phyloP scores from a whole-genome alignment of 2,113 vertebrate genomes.

The Xyliphius kryptos region DNA sequence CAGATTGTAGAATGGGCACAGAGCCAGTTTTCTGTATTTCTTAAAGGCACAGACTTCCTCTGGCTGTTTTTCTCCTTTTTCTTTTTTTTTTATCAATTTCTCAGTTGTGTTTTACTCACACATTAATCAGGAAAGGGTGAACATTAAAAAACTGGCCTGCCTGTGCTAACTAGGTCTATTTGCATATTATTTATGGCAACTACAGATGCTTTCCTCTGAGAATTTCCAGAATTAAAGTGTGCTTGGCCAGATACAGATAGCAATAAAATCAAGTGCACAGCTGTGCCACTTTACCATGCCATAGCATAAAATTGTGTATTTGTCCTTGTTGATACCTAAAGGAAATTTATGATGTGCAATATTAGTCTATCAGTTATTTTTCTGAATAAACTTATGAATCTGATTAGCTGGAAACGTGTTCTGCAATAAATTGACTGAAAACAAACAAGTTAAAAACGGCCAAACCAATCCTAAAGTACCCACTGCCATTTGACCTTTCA shows the following conservation, averaged over 20 bases:
- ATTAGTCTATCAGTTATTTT: neutral
- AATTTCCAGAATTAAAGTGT: neutral
- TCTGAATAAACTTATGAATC: neutral
- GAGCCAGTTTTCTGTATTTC: slow-evolving; percentile 39
- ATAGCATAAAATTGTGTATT: neutral
- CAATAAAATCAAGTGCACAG: neutral
- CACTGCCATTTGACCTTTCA: neutral
- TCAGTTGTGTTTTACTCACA: neutral
- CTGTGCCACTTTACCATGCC: slow-evolving; percentile 5
- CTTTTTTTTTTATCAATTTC: neutral
- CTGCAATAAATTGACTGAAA: slow-evolving; percentile 17
- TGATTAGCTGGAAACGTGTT: slow-evolving; percentile 15
- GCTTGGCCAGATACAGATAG: neutral
- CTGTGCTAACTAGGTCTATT: neutral
- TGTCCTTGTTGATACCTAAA: neutral
- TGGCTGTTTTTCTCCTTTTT: neutral
- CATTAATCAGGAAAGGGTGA: no score
- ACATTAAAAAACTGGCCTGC: neutral
- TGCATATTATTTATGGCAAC: slow-evolving; percentile 1
- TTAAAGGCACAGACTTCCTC: slow-evolving; percentile 32
- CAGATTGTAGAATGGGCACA: slow-evolving; percentile 46
- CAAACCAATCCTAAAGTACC: neutral
- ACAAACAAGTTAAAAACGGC: slow-evolving; percentile 1
- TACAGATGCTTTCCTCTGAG: slow-evolving; percentile 1
- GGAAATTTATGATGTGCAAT: slow-evolving; percentile 15